Evolutionary conservation across 2,888 invertebrate species (phyloP), one percentile per base, ranked within the genome.

Genomic region (Pandemis cinnamomeana): DNA sequence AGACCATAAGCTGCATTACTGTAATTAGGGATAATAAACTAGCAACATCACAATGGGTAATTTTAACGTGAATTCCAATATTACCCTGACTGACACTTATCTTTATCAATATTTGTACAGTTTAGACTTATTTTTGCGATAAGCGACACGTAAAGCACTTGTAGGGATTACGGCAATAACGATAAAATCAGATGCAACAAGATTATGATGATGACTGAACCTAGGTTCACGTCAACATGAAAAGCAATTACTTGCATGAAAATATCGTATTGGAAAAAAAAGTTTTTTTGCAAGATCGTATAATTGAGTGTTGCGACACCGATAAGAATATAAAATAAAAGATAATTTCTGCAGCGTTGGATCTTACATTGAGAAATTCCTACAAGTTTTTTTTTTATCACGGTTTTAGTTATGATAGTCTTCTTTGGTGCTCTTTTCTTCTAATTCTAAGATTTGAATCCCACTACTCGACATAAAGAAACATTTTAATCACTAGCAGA

Each of bases 71-170:
- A 20, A 62, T 63, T 8, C 5, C 36, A 42, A 71, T 64, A 71
- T 71, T 64, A 36, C 51, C 13, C 15, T 41, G 69, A 69, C 46
- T 36, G 15, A 10, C 61, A 41, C 41, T 60, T 61, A 58, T 27
- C 58, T 58, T 58, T 58, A 58, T 58, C 20, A 58, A 27, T 58
- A 27, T 58, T 58, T 58, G 58, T 20, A 27, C 58, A 27, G 58
- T 58, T n/a, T 58, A 58, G 27, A 58, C 58, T 58, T 58, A 58
- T 58, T 58, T 58, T 58, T 11, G 51, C 48, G 48, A 66, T 66
- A 63, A 63, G 20, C 11, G 15, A n/a, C 44, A 44, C 42, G 63
- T 20, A 15, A 58, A 42, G 42, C n/a, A 62, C 42, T 62, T 42
- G 42, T 8, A 62, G n/a, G 61, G 42, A 63, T 63, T 63, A 15